Evolutionary conservation across 2,113 vertebrate genomes (phyloP).

Genomic region (Tragelaphus buxtoni): DNA sequence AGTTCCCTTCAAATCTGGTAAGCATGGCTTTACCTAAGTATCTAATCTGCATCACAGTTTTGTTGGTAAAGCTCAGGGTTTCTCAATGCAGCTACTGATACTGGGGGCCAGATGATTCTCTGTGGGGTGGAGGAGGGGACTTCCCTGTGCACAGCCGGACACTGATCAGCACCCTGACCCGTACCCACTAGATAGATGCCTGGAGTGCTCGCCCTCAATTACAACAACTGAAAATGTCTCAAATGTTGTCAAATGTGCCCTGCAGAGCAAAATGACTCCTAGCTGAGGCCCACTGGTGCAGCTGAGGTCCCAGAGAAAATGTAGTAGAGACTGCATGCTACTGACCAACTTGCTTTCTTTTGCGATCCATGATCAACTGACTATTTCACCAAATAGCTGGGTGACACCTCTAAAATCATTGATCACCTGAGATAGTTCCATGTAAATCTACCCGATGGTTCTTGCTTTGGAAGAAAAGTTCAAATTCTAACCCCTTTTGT

Average conservation of each 20-base stretch:
- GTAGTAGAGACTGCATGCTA: no score
- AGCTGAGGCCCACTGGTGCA: background rate
- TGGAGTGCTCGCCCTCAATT: background rate
- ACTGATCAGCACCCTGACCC: background rate
- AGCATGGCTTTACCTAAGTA: background rate
- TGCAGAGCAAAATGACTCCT: background rate
- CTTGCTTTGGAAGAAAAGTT: background rate
- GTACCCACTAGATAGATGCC: background rate
- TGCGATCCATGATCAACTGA: background rate
- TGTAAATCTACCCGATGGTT: background rate
- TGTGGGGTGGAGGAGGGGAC: rapidly evolving
- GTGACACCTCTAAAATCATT: background rate
- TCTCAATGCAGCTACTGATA: background rate
- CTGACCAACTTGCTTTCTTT: background rate
- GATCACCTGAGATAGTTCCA: background rate
- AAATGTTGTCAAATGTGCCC: background rate
- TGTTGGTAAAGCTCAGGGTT: background rate
- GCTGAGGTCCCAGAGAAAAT: background rate
- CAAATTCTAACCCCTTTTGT: background rate
- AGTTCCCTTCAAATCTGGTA: background rate
- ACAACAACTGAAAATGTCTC: background rate
- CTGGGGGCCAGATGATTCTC: background rate
- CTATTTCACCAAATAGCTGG: background rate
- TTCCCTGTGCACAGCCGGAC: no score
- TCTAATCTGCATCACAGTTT: background rate